phyloP scores from a whole-genome alignment of 2,113 vertebrate species.

The Antigone vipio region DNA sequence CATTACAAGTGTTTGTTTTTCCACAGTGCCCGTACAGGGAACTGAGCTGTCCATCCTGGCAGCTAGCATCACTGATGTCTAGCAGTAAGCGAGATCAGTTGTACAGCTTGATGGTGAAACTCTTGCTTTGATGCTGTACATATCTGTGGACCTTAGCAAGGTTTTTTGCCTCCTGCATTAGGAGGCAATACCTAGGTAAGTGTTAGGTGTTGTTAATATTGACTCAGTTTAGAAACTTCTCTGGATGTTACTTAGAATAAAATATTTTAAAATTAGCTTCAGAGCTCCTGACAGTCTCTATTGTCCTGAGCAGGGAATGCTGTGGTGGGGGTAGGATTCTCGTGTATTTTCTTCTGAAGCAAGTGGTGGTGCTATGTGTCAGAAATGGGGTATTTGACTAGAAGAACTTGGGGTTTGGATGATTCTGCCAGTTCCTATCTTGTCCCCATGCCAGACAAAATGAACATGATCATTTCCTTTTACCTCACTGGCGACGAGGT shows the following conservation, averaged over 20 bases:
- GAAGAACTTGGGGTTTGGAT: background rate
- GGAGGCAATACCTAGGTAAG: background rate
- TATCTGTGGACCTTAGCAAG: background rate
- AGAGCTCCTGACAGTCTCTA: background rate
- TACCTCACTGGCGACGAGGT: background rate
- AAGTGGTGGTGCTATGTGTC: background rate
- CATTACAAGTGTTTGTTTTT: background rate
- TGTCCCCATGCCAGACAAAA: fast-evolving
- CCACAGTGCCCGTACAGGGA: background rate
- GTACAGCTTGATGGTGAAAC: background rate
- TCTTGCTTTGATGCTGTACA: background rate
- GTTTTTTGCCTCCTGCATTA: fast-evolving
- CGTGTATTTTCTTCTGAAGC: background rate
- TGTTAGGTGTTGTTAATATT: background rate
- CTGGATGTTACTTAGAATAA: background rate
- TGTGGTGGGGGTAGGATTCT: background rate
- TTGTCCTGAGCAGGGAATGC: background rate
- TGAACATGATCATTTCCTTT: background rate
- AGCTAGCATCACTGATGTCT: fast-evolving
- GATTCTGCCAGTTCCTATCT: background rate
- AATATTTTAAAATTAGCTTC: background rate
- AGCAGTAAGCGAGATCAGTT: background rate
- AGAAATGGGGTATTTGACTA: background rate
- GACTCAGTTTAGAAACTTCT: background rate
- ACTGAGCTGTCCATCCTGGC: background rate